A percentile compares a stretch with the other conserved stretches of the same genome.
Conservation (phyloP, 2,888 invertebrate species). For the Parapristionchus giblindavisi region DNA sequence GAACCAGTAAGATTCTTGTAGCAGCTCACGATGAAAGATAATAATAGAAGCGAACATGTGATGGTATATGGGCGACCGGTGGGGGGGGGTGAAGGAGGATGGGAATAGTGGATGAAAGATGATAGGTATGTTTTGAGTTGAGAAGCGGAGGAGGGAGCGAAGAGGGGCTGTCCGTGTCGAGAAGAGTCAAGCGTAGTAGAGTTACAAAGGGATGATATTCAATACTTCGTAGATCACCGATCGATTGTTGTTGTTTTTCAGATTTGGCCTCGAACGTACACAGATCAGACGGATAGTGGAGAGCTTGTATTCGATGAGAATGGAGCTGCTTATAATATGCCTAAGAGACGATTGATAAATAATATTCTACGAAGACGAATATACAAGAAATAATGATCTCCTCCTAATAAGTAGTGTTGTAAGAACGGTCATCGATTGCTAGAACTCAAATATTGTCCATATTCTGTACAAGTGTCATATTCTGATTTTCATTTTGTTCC, state of each 20-base stretch:
- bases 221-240: neutral
- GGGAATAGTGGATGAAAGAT: neutral
- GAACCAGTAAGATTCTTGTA: slow-evolving; percentile 16
- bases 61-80: neutral
- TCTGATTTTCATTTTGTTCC: too few relatives aligned
- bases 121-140: neutral
- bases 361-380: slow-evolving; percentile 23
- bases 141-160: neutral
- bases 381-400: neutral
- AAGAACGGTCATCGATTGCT: too few relatives aligned
- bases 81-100: neutral
- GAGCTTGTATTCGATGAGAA: slow-evolving; percentile 24
- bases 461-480: too few relatives aligned
- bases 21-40: neutral
- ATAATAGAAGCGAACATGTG: slow-evolving; percentile 18
- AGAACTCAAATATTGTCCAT: too few relatives aligned
- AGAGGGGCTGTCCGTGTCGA: neutral
- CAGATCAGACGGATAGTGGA: slow-evolving; percentile 6
- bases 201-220: slow-evolving; percentile 4
- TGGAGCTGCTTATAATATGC: slow-evolving; percentile 29
- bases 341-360: slow-evolving; percentile 23
- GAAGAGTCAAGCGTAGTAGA: too few relatives aligned
- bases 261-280: slow-evolving; percentile 24
- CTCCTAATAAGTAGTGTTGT: too few relatives aligned
- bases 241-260: slow-evolving; percentile 6